phyloP scores from a whole-genome alignment of 2,113 vertebrate species.

The Excalfactoria chinensis region DNA sequence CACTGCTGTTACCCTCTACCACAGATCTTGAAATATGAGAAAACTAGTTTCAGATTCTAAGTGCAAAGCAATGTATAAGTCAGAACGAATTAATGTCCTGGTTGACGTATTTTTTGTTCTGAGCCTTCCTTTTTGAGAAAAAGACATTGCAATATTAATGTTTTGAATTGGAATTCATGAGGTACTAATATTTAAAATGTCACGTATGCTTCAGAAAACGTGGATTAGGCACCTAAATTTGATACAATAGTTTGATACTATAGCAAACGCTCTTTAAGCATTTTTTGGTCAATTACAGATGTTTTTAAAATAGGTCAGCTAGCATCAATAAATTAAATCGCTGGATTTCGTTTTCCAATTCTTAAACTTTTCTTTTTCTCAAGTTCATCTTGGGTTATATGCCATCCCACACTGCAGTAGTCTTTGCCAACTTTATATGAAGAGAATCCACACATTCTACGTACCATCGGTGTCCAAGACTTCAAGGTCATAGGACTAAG shows the following conservation, averaged over 20 bases:
- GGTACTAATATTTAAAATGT: not conserved
- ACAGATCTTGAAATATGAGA: not conserved
- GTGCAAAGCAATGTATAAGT: not conserved
- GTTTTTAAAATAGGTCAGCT: not conserved
- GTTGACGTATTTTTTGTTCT: not conserved
- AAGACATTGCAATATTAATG: not conserved
- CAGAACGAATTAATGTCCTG: conserved; percentile 4
- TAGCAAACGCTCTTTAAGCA: not conserved
- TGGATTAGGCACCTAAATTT: not conserved
- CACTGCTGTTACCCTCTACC: accelerated
- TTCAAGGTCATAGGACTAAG: too few species aligned
- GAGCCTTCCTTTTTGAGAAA: not conserved
- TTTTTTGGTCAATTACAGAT: not conserved
- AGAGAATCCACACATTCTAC: not conserved
- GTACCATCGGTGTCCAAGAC: not conserved
- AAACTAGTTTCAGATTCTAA: not conserved
- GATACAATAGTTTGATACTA: not conserved
- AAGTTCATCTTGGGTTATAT: not conserved
- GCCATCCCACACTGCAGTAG: not conserved
- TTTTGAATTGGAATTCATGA: not conserved
- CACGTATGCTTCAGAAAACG: not conserved
- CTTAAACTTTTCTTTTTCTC: not conserved
- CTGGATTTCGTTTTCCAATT: not conserved
- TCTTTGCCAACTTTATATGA: not conserved
- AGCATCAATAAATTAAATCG: not conserved